These are phyloP conservation scores for Zosterops lateralis DNA, from an alignment of 2,113 vertebrate genomes.

Conservation along the genomic window DNA sequence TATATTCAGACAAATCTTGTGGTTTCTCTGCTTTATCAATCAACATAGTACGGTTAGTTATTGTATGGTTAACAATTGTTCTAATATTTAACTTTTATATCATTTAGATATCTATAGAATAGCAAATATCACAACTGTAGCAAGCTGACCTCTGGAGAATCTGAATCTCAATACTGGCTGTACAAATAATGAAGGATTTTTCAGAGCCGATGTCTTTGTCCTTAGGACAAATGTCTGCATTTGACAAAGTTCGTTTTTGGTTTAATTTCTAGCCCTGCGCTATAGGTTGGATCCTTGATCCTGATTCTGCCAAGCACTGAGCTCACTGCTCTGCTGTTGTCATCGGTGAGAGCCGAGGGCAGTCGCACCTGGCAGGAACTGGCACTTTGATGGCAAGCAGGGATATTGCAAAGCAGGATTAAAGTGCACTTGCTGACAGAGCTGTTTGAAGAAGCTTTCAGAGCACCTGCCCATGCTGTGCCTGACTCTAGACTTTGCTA, in stretches of 20 bases:
- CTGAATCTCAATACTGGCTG: neutral
- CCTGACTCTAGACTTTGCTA: constrained; percentile 21
- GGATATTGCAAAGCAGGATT: constrained; percentile 41
- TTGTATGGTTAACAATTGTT: neutral
- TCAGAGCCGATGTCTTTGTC: neutral
- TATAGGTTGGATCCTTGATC: neutral
- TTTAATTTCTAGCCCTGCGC: neutral
- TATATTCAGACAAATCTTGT: neutral
- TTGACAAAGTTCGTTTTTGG: neutral
- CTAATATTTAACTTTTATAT: neutral
- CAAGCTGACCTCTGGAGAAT: neutral
- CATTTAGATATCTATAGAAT: neutral
- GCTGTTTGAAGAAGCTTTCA: constrained; percentile 46
- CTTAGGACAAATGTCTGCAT: neutral
- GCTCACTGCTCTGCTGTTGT: constrained; percentile 9
- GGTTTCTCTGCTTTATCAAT: neutral
- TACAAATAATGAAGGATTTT: neutral
- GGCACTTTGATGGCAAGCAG: constrained; percentile 36
- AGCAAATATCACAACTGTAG: neutral
- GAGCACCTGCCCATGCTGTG: constrained; percentile 45
- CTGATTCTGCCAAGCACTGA: neutral
- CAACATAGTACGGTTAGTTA: neutral
- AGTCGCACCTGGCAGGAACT: constrained; percentile 46
- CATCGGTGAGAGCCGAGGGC: constrained; percentile 5
- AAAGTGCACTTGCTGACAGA: constrained; percentile 50